These are phyloP conservation scores for Cantharis nigra DNA, from an alignment of 2,888 invertebrate genomes.

Conservation along the genomic window DNA sequence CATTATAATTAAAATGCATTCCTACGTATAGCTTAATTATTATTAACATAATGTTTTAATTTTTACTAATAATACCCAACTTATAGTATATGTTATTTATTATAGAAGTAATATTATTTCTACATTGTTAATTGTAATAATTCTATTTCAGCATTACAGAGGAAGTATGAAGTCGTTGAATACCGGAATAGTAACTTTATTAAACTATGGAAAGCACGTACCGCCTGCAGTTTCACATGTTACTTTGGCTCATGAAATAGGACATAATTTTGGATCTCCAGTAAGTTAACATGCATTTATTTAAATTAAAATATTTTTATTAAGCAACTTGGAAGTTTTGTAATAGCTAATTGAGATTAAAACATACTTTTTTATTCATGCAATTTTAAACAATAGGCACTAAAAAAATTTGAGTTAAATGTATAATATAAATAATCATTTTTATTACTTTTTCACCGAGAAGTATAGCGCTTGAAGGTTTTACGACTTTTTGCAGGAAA, in stretches of 20 bases:
- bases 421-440: not conserved
- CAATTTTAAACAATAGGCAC: not conserved
- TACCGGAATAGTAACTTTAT: constrained; percentile 95
- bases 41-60: not conserved
- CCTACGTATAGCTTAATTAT: too few species aligned
- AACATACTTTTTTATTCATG: not conserved
- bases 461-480: not conserved
- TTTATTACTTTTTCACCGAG: not conserved
- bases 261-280: constrained; percentile 98
- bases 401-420: not conserved
- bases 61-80: not conserved
- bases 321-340: not conserved
- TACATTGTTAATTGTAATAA: not conserved
- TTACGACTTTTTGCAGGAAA: not conserved
- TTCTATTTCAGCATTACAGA: constrained; percentile 78
- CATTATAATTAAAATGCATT: too few species aligned
- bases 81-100: not conserved
- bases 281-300: constrained; percentile 61
- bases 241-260: constrained; percentile 98
- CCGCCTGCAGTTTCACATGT: constrained; percentile 98
- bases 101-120: not conserved
- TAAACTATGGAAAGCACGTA: constrained; percentile 97
- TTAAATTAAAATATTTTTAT: not conserved
- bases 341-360: not conserved
- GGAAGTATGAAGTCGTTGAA: constrained; percentile 93